Evolutionary conservation across 2,113 vertebrate genomes (phyloP), one percentile per base, ranked within the genome.

Genomic region (Ameiurus melas): DNA sequence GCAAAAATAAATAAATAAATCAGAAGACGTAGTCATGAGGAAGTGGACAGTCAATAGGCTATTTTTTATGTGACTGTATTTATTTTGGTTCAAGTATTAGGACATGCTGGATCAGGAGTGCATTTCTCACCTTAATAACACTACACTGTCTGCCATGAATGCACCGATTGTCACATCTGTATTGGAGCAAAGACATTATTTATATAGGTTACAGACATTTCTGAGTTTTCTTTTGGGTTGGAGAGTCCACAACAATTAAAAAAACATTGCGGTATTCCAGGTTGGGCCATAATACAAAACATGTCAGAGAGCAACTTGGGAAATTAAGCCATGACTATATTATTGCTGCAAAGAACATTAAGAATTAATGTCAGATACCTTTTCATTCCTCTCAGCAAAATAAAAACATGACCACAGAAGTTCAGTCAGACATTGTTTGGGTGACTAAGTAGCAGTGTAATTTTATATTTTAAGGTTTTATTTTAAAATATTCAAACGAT

Each of bases 121-220:
- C 25, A 64, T 82, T 27, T 87, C 97, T 98, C 92, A 99, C 98
- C 98, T 97, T 83, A 99, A 92, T 89, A 99, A 95, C 66, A 99
- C 96, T 91, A 98, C 98, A 2, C 94, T 96, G 91, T 99, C 97
- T 0, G 97, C 95, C 96, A 99, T 96, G 93, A 99, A 99, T 73
- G 98, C 98, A 82, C 98, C 98, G 51, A 99, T 75, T 0, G 98
- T 99, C 83, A 99, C 92, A 96, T 99, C 98, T 99, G 95, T 90
- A 96, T 95, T 71, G 25, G 53, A 83, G 83, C 36, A 71, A 66
- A 43, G 30, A 60, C 0, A 57, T 73, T 84, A 86, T 64, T 84
- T 43, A 80, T 39, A 14, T 58, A 87, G 27, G 14, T 19, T 27
- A 85, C 36, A 58, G 27, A 62, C 17, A 17, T 58, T 77, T 53